Conservation (phyloP, 92 coral and sea anemone genomes). For the Scolanthus callimorphus region DNA sequence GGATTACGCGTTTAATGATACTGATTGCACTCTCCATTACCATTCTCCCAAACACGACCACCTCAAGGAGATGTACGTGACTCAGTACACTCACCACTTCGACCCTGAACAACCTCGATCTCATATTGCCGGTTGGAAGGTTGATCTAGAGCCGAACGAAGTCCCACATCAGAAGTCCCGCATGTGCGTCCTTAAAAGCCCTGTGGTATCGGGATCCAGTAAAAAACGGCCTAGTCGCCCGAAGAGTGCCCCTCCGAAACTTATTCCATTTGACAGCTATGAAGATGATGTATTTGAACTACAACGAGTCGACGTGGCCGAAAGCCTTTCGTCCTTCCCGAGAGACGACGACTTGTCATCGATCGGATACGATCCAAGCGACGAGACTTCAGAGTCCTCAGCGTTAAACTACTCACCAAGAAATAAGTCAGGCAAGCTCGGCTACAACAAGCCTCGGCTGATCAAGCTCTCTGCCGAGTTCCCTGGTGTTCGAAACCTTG, state of each 20-base stretch:
- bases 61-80: constrained; percentile 77
- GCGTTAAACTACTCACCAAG: constrained; percentile 33
- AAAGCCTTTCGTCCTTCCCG: constrained; percentile 20
- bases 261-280: constrained; percentile 10
- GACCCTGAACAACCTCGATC: constrained; percentile 73
- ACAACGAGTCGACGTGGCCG: constrained; percentile 20
- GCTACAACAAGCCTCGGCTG: constrained; percentile 67
- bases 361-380: constrained; percentile 83
- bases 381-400: constrained; percentile 86
- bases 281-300: constrained; percentile 46
- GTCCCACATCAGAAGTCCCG: constrained; percentile 79
- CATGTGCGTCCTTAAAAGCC: constrained; percentile 76
- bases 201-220: constrained; percentile 53
- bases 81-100: constrained; percentile 82
- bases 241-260: constrained; percentile 77
- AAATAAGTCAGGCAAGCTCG: constrained; percentile 35
- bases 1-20: constrained; percentile 34
- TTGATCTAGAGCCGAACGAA: constrained; percentile 76
- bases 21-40: constrained; percentile 33
- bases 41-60: constrained; percentile 39
- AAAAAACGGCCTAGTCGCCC: constrained; percentile 60
- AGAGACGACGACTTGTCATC: constrained; percentile 74
- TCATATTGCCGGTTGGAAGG: constrained; percentile 92
- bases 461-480: constrained; percentile 71
- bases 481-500: constrained; percentile 79